phyloP scores from a whole-genome alignment of 2,888 invertebrate species.

The Epicampocera succincta region DNA sequence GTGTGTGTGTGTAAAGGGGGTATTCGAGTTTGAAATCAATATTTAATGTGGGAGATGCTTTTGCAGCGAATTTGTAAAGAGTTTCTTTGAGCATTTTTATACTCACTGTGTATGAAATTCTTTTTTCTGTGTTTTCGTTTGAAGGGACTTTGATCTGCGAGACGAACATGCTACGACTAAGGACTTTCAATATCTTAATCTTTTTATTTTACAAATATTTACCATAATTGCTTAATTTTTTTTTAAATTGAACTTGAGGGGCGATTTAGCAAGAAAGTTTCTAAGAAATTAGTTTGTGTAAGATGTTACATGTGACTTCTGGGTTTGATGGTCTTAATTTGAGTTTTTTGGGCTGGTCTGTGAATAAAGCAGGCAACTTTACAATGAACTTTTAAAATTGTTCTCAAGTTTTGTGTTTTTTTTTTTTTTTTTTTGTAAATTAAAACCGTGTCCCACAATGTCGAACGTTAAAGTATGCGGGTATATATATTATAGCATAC shows the following conservation, averaged over 20 bases:
- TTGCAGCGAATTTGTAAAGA: slow-evolving; percentile 13
- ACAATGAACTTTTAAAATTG: too few species aligned
- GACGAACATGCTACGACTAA: slow-evolving; percentile 4
- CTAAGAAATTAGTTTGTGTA: too few species aligned
- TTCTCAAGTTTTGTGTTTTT: too few species aligned
- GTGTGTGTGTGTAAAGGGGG: slow-evolving; percentile 1
- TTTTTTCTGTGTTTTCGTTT: not conserved
- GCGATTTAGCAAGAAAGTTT: not conserved
- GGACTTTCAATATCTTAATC: not conserved
- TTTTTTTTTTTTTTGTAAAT: too few species aligned
- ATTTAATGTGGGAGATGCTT: not conserved
- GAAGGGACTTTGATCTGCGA: slow-evolving; percentile 25
- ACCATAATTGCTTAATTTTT: not conserved
- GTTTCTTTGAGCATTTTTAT: not conserved
- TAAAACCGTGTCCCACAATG: too few species aligned
- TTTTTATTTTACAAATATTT: not conserved
- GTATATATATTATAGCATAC: too few species aligned
- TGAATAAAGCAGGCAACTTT: too few species aligned
- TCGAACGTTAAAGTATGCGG: too few species aligned
- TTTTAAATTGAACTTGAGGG: not conserved
- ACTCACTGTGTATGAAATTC: not conserved
- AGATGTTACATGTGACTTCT: too few species aligned
- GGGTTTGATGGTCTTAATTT: too few species aligned
- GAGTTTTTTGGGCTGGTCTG: too few species aligned
- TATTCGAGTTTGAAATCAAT: slow-evolving; percentile 33